Evolutionary conservation across 2,888 invertebrate species (phyloP).

Genomic region (Acleris emargana): DNA sequence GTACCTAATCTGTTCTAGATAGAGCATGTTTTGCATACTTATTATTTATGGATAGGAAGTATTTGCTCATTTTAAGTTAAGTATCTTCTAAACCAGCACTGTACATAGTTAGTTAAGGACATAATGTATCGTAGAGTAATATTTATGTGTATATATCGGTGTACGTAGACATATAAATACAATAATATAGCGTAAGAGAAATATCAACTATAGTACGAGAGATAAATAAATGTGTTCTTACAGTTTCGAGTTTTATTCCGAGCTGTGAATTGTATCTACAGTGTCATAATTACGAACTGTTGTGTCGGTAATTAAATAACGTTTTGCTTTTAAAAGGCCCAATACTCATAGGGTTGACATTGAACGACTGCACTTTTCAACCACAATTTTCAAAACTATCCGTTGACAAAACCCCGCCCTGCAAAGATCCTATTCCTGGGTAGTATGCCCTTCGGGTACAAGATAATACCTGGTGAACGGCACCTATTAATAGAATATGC

Average conservation of each 20-base stretch:
- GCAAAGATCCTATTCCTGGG: too few species aligned
- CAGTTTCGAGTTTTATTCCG: slow-evolving; percentile 23
- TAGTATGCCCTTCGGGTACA: too few species aligned
- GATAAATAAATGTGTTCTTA: slow-evolving; percentile 55
- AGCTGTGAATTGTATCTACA: too few species aligned
- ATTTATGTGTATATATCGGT: slow-evolving; percentile 53
- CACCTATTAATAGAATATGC: too few species aligned
- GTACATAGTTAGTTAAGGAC: slow-evolving; percentile 22
- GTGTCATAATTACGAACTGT: background rate
- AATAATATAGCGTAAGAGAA: slow-evolving; percentile 38
- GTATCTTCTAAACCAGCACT: slow-evolving; percentile 1
- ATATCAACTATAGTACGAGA: slow-evolving; percentile 42
- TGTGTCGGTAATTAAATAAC: too few species aligned
- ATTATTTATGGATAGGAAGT: slow-evolving; percentile 17
- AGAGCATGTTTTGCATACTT: background rate
- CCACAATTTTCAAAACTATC: too few species aligned
- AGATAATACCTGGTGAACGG: too few species aligned
- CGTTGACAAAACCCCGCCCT: too few species aligned
- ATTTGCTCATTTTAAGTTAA: slow-evolving; percentile 25
- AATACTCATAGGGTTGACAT: too few species aligned
- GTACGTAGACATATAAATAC: slow-evolving; percentile 42
- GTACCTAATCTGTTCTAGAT: too few species aligned
- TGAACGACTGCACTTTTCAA: too few species aligned
- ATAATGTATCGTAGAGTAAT: slow-evolving; percentile 39
- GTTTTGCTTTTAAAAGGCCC: too few species aligned